A percentile compares a stretch with the other conserved stretches of the same genome.
Conservation (phyloP, 2,797 vertebrate genomes). For the Pangasius larnaudii region DNA sequence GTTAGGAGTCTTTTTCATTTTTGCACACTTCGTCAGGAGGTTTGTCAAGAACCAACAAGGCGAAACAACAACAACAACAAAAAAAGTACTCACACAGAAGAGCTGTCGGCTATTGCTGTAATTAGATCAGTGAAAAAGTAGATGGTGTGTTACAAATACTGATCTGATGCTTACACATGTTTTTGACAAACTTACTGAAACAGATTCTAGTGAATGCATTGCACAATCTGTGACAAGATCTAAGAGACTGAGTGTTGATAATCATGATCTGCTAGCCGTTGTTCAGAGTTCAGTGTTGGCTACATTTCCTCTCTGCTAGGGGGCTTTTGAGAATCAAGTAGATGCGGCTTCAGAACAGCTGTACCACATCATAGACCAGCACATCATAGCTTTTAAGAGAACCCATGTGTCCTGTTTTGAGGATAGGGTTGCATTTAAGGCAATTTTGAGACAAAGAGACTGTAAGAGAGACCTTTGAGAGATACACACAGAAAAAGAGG, state of each 20-base stretch:
- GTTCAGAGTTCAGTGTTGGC: constrained; percentile 9
- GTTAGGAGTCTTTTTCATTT: constrained; percentile 18
- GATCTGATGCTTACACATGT: not conserved
- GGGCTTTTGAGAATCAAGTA: constrained; percentile 15
- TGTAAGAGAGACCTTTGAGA: not conserved
- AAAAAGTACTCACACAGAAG: constrained; percentile 7
- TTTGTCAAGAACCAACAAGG: not conserved
- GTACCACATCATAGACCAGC: constrained; percentile 26
- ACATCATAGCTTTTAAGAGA: constrained; percentile 32
- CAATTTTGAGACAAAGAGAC: constrained; percentile 26
- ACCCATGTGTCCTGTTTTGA: constrained; percentile 37
- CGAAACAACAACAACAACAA: not conserved
- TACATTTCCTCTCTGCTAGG: constrained; percentile 16
- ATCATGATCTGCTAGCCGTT: not conserved
- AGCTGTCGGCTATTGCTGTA: not conserved
- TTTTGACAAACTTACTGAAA: not conserved
- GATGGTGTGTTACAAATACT: not conserved
- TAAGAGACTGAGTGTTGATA: not conserved
- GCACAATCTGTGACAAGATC: not conserved
- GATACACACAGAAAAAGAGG: not conserved
- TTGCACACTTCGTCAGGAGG: not conserved
- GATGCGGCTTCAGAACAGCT: constrained; percentile 30
- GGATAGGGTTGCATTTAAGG: constrained; percentile 11
- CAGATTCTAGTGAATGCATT: not conserved
- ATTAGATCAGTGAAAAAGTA: not conserved